phyloP scores from a whole-genome alignment of 2,113 vertebrate species.

The Corythaixoides concolor region DNA sequence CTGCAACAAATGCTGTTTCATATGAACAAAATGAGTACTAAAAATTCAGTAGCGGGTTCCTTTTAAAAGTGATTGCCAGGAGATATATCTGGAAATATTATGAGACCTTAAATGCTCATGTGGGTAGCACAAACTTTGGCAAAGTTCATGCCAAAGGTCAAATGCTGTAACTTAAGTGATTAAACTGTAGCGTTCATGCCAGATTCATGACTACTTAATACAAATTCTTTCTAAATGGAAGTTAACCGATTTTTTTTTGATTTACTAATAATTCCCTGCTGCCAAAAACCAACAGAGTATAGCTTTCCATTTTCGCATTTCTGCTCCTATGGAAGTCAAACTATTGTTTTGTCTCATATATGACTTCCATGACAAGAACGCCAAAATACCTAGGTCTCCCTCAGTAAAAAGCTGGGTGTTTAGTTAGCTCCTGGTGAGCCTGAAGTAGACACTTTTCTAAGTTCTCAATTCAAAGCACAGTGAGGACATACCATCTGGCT shows the following conservation, averaged over 20 bases:
- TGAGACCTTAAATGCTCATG: neutral
- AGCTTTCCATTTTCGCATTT: neutral
- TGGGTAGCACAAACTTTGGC: neutral
- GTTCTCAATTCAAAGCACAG: neutral
- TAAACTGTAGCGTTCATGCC: neutral
- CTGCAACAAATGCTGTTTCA: neutral
- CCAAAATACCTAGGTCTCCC: neutral
- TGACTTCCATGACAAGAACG: neutral
- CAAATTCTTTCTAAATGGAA: slow-evolving; percentile 19
- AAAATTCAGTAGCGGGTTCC: neutral
- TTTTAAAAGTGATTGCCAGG: slow-evolving; percentile 3
- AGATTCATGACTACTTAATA: neutral
- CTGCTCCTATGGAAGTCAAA: neutral
- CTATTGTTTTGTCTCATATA: neutral
- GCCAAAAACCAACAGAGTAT: neutral
- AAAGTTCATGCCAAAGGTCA: neutral
- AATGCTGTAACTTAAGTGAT: neutral
- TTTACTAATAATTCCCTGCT: slow-evolving; percentile 14
- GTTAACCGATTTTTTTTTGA: neutral
- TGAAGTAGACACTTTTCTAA: neutral
- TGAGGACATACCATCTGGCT: neutral
- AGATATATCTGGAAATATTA: slow-evolving; percentile 9
- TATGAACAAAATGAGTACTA: neutral
- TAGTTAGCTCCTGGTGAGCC: neutral
- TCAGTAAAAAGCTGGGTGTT: neutral